Conservation (phyloP, 2,888 invertebrate species). For the Mythimna albipuncta region DNA sequence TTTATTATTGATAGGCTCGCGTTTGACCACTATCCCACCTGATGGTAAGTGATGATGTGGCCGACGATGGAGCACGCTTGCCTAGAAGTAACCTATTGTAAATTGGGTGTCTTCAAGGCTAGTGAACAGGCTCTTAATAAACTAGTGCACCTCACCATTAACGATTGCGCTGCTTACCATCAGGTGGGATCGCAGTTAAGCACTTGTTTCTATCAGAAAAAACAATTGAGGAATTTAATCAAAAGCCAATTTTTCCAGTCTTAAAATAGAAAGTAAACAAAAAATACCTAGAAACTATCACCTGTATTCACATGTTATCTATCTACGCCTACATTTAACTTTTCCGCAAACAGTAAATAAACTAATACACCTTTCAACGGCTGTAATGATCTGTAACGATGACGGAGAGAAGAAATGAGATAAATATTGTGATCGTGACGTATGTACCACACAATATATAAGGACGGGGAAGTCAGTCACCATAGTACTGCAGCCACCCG, state of each 20-base stretch:
- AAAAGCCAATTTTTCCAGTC: conserved; percentile 1
- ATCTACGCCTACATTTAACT: conserved; percentile 5
- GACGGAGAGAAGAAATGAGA: conserved; percentile 51
- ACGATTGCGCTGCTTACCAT: no score
- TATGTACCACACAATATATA: conserved; percentile 55
- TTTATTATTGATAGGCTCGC: no score
- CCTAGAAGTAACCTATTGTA: no score
- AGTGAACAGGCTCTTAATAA: no score
- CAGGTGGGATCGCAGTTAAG: no score
- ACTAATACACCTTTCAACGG: conserved; percentile 16
- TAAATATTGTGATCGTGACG: conserved; percentile 63
- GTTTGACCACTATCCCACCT: no score
- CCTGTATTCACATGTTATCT: conserved; percentile 28
- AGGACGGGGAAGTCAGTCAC: conserved; percentile 18
- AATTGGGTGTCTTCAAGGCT: no score
- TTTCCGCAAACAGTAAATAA: conserved; percentile 40
- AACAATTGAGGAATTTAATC: no score
- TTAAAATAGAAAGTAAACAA: neutral
- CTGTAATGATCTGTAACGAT: conserved; percentile 53
- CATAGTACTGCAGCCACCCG: neutral
- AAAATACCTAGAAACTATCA: conserved; percentile 31
- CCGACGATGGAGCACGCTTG: no score
- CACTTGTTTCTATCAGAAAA: no score
- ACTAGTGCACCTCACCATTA: no score
- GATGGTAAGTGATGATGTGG: no score